These are phyloP conservation scores for Pterois miles DNA, from an alignment of 2,797 vertebrate species.

Conservation along the genomic window DNA sequence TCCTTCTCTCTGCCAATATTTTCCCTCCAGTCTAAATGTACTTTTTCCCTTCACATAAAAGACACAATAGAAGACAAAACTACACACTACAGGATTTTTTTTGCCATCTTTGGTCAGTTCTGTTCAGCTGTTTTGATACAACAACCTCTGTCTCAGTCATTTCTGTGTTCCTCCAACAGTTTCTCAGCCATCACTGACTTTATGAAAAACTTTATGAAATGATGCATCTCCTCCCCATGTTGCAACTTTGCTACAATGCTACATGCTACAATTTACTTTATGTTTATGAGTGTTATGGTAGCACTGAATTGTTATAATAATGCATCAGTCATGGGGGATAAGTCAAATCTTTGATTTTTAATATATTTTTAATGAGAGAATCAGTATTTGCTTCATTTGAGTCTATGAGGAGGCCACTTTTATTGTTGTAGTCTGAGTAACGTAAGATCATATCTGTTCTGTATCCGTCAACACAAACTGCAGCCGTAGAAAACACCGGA, in stretches of 20 bases:
- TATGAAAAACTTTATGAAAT: background rate
- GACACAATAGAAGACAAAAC: slow-evolving; percentile 10
- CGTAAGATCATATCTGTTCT: too few relatives aligned
- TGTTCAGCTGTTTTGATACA: background rate
- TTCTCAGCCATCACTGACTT: background rate
- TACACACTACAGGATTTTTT: background rate
- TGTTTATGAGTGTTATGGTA: background rate
- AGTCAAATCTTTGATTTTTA: too few relatives aligned
- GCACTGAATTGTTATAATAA: background rate
- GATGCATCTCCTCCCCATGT: background rate
- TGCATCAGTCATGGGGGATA: background rate
- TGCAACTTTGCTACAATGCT: background rate
- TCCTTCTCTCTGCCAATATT: slow-evolving; percentile 47
- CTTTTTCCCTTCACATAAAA: slow-evolving; percentile 22
- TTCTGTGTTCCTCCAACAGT: background rate
- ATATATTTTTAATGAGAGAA: too few relatives aligned
- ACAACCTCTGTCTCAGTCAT: too few relatives aligned
- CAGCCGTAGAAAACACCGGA: too few relatives aligned
- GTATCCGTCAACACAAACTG: too few relatives aligned
- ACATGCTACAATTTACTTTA: too few relatives aligned
- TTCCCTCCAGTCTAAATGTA: slow-evolving; percentile 44
- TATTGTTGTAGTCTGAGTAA: too few relatives aligned
- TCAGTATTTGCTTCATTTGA: too few relatives aligned
- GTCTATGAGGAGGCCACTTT: too few relatives aligned
- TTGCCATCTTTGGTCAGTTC: background rate